Evolutionary conservation across 2,888 invertebrate species (phyloP).

Genomic region (Melanophora roralis): DNA sequence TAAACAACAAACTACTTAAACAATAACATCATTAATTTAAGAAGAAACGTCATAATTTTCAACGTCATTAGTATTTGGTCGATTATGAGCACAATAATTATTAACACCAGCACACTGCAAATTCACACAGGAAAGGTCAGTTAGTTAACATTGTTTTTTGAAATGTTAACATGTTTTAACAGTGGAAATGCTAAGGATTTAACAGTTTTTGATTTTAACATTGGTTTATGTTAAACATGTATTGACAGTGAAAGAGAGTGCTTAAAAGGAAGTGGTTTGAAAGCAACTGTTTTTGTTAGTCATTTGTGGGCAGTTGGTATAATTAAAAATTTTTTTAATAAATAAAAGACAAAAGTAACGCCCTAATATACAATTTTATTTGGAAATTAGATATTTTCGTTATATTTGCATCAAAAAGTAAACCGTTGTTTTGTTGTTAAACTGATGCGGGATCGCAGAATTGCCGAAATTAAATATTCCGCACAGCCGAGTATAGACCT

Average conservation of each 20-base stretch:
- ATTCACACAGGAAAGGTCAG: slow-evolving; percentile 33
- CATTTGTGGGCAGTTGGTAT: not conserved
- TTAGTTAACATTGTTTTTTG: slow-evolving; percentile 28
- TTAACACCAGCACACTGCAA: not conserved
- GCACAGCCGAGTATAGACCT: no score
- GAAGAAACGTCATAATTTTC: not conserved
- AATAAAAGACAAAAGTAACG: no score
- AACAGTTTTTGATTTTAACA: not conserved
- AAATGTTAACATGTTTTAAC: not conserved
- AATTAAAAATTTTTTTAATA: not conserved
- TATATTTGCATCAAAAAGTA: no score
- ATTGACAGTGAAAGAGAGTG: not conserved
- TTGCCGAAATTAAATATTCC: no score
- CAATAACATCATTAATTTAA: not conserved
- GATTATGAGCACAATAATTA: slow-evolving; percentile 10
- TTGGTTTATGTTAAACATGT: not conserved
- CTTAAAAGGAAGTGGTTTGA: not conserved
- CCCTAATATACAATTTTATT: no score
- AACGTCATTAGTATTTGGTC: not conserved
- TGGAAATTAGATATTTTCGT: no score
- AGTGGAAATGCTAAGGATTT: not conserved
- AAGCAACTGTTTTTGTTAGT: slow-evolving; percentile 12
- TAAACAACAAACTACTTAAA: slow-evolving; percentile 18
- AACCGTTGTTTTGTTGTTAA: no score
- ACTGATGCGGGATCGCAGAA: no score